Evolutionary conservation across 1,140 invertebrate genomes (phyloP).

Genomic region (Notospermus geniculatus): DNA sequence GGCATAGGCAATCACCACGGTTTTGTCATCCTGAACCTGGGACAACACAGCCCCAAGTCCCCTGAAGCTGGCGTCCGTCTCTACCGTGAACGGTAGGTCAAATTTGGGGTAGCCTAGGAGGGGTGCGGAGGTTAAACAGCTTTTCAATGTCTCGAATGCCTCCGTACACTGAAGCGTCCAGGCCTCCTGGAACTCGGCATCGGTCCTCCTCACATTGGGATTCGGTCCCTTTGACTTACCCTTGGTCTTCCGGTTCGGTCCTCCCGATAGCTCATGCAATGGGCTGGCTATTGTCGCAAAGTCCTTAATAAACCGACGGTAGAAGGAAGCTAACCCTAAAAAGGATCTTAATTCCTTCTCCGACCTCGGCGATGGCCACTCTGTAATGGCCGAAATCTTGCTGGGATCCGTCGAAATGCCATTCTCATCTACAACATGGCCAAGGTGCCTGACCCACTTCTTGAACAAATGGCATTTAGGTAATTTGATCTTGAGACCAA

Average conservation of each 20-base stretch:
- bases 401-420: slow-evolving; percentile 44
- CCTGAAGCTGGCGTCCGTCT: slow-evolving; percentile 24
- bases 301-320: slow-evolving; percentile 46
- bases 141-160: slow-evolving; percentile 18
- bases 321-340: slow-evolving; percentile 55
- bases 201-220: no score
- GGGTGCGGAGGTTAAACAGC: slow-evolving; percentile 15
- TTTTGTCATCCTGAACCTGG: slow-evolving; percentile 25
- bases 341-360: slow-evolving; percentile 52
- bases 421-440: slow-evolving; percentile 25
- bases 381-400: slow-evolving; percentile 50
- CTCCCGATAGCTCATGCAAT: no score
- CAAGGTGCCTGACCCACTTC: slow-evolving; percentile 20
- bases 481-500: slow-evolving; percentile 24
- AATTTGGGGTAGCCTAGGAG: slow-evolving; percentile 28
- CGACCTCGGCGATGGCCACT: slow-evolving; percentile 32
- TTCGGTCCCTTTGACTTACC: no score
- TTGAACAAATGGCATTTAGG: slow-evolving; percentile 26
- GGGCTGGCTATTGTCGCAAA: slow-evolving; percentile 36
- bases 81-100: slow-evolving; percentile 26
- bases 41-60: slow-evolving; percentile 36
- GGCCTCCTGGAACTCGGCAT: no score
- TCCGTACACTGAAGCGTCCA: slow-evolving; percentile 34
- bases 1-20: slow-evolving; percentile 13
- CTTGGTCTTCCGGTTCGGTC: no score